phyloP scores from a whole-genome alignment of 2,888 invertebrate genomes.

The Pollenia labialis region DNA sequence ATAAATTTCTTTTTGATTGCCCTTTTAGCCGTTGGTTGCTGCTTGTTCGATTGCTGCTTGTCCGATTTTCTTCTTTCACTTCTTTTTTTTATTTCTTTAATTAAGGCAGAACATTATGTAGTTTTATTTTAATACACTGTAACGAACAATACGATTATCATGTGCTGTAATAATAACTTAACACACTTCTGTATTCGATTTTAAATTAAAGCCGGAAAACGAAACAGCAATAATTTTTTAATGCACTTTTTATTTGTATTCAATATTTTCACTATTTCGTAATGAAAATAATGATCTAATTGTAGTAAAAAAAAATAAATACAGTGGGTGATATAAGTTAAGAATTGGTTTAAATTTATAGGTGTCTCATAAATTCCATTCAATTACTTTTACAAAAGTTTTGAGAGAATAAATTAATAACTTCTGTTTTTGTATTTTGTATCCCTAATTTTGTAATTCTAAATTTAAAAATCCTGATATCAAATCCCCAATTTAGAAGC shows the following conservation, averaged over 20 bases:
- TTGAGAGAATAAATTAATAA: too few relatives aligned
- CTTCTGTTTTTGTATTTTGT: too few relatives aligned
- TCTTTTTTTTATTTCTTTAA: constrained; percentile 1
- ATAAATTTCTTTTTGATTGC: constrained; percentile 62
- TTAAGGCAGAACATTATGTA: constrained; percentile 60
- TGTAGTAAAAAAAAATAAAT: neutral
- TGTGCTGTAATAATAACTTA: constrained; percentile 42
- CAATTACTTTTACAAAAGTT: too few relatives aligned
- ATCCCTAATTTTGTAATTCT: too few relatives aligned
- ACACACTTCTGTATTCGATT: constrained; percentile 41
- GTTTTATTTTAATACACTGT: constrained; percentile 25
- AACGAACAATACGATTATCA: neutral
- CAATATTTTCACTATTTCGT: constrained; percentile 62
- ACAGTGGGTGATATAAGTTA: constrained; percentile 22
- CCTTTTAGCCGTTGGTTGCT: constrained; percentile 57
- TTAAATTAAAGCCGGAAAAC: constrained; percentile 56
- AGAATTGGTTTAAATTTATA: too few relatives aligned
- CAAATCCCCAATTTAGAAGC: too few relatives aligned
- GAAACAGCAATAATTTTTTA: constrained; percentile 36
- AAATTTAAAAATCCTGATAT: too few relatives aligned
- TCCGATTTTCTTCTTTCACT: constrained; percentile 11
- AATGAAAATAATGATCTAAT: constrained; percentile 33
- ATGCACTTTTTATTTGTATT: constrained; percentile 40
- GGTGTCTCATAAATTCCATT: too few relatives aligned
- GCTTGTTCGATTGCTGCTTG: constrained; percentile 19